A percentile compares a stretch with the other conserved stretches of the same genome.
phyloP scores from a whole-genome alignment of 2,113 vertebrate genomes.

The Dinomys branickii region DNA sequence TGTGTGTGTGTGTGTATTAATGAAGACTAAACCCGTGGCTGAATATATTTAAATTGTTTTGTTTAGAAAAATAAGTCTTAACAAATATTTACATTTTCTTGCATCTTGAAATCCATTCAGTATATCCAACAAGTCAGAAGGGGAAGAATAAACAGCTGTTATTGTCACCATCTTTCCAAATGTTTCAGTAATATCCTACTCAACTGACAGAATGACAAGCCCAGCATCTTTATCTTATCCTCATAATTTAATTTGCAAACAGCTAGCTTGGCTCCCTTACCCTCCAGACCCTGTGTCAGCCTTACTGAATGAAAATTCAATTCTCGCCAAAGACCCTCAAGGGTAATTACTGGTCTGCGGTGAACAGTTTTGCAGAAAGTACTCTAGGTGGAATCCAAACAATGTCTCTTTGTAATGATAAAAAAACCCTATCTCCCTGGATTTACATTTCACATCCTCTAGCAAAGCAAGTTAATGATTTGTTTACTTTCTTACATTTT shows the following conservation, averaged over 20 bases:
- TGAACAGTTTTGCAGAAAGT: constrained; percentile 73
- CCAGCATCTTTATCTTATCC: constrained; percentile 74
- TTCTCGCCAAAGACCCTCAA: constrained; percentile 71
- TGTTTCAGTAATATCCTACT: neutral
- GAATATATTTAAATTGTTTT: neutral
- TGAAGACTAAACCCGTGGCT: neutral
- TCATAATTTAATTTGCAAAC: constrained; percentile 77
- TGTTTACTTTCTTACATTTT: constrained; percentile 57
- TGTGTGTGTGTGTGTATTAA: no score
- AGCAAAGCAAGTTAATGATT: constrained; percentile 48
- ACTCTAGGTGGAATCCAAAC: constrained; percentile 75
- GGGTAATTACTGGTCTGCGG: constrained; percentile 64
- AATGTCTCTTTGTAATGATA: constrained; percentile 59
- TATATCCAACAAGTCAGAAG: constrained; percentile 17
- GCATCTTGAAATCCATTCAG: neutral
- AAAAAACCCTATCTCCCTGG: constrained; percentile 26
- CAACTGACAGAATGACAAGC: constrained; percentile 48
- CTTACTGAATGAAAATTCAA: constrained; percentile 77
- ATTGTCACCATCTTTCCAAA: constrained; percentile 32
- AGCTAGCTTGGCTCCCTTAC: constrained; percentile 59
- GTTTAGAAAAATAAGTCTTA: neutral
- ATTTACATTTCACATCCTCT: constrained; percentile 56
- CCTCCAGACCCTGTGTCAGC: constrained; percentile 56
- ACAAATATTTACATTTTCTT: neutral
- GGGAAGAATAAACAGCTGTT: neutral